These are phyloP conservation scores for Drosophila ficusphila DNA, from an alignment of 1,140 invertebrate species.

Conservation along the genomic window DNA sequence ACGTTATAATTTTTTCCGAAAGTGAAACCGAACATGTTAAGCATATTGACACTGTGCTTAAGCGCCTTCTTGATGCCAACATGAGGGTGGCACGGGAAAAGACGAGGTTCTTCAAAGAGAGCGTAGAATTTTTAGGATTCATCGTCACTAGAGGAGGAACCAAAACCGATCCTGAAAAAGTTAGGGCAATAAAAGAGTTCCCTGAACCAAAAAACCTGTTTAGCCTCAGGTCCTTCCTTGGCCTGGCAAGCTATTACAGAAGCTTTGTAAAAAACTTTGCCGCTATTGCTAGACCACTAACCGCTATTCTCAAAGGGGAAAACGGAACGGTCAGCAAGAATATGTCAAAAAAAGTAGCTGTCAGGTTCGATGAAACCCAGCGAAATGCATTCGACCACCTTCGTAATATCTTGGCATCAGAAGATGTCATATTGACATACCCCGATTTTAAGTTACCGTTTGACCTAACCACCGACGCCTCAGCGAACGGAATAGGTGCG, in stretches of 20 bases:
- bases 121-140: too few relatives aligned
- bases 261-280: constrained; percentile 13
- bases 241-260: constrained; percentile 14
- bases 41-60: constrained; percentile 4
- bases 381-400: constrained; percentile 12
- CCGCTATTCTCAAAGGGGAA: constrained; percentile 11
- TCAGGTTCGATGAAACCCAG: constrained; percentile 8
- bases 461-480: constrained; percentile 23
- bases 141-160: too few relatives aligned
- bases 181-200: too few relatives aligned
- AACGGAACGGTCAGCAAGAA: constrained; percentile 5
- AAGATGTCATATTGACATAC: constrained; percentile 25
- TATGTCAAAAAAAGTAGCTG: constrained; percentile 10
- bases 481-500: constrained; percentile 6
- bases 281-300: constrained; percentile 5
- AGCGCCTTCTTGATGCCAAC: too few relatives aligned
- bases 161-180: too few relatives aligned
- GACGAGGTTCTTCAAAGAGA: too few relatives aligned
- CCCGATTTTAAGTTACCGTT: constrained; percentile 18
- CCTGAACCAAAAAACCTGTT: not conserved
- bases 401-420: constrained; percentile 16
- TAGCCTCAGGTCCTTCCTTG: constrained; percentile 8
- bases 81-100: too few relatives aligned
- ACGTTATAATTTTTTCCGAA: constrained; percentile 21
- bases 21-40: constrained; percentile 6